Evolutionary conservation across 1,140 invertebrate species (phyloP).

Genomic region (Caenorhabditis tropicalis): DNA sequence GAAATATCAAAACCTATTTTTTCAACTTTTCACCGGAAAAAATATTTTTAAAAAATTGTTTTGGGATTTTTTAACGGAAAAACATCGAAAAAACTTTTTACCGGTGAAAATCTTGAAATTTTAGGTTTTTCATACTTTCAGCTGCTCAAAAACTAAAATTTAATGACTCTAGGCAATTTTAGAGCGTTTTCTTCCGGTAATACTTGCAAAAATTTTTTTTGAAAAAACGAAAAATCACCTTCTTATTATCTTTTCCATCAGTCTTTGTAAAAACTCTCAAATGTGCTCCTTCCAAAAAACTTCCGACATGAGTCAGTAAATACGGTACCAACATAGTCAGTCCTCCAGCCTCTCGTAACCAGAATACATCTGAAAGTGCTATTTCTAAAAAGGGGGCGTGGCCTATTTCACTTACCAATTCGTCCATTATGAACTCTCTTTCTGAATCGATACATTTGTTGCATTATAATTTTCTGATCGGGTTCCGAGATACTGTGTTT

Average conservation of each 20-base stretch:
- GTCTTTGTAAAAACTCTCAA: constrained; percentile 22
- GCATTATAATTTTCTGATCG: constrained; percentile 27
- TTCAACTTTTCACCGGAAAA: too few relatives aligned
- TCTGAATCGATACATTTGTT: constrained; percentile 15
- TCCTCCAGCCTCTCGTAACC: constrained; percentile 6
- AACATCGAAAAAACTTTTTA: too few relatives aligned
- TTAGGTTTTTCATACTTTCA: not conserved
- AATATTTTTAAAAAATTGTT: too few relatives aligned
- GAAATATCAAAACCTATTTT: too few relatives aligned
- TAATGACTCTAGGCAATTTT: too few relatives aligned
- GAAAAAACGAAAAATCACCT: too few relatives aligned
- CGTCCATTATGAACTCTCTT: not conserved
- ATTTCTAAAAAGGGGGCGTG: too few relatives aligned
- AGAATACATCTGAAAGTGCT: not conserved
- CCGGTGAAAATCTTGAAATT: not conserved
- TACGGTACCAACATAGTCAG: constrained; percentile 4
- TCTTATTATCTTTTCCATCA: constrained; percentile 20
- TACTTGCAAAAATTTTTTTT: too few relatives aligned
- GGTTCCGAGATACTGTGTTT: constrained; percentile 9
- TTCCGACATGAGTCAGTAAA: not conserved
- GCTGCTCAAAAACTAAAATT: too few relatives aligned
- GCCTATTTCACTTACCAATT: not conserved
- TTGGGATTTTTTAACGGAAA: too few relatives aligned
- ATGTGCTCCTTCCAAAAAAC: constrained; percentile 19
- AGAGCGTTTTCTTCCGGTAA: too few relatives aligned